phyloP scores from a whole-genome alignment of 2,888 invertebrate species.

The Machimus atricapillus region DNA sequence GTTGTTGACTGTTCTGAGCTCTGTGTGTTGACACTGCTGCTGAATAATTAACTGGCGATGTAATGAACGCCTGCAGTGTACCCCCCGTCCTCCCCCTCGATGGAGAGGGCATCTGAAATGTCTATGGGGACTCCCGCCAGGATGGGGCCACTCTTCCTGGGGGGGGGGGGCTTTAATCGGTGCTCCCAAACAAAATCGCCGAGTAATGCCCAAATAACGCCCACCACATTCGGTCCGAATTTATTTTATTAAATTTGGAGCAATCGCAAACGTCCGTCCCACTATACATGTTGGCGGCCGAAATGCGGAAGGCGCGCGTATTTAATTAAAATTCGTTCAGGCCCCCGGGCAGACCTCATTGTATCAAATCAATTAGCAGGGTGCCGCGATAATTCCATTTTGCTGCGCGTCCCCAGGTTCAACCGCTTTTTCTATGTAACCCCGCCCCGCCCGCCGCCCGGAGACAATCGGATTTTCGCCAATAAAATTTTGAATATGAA shows the following conservation, averaged over 20 bases:
- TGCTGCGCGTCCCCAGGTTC: neutral
- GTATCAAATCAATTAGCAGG: neutral
- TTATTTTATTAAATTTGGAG: neutral
- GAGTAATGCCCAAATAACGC: neutral
- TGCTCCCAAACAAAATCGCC: neutral
- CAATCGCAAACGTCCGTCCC: neutral
- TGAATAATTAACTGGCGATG: constrained; percentile 27
- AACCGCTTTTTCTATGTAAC: neutral
- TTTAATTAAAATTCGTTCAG: neutral
- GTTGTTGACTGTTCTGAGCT: neutral
- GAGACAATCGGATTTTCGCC: constrained; percentile 7
- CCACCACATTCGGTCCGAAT: neutral
- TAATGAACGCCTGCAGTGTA: neutral
- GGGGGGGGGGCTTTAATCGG: neutral
- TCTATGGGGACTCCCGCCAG: neutral
- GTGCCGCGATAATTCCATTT: neutral
- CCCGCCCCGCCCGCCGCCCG: neutral
- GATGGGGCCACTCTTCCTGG: neutral
- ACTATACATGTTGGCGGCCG: neutral
- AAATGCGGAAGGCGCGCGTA: neutral
- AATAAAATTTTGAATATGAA: constrained; percentile 20
- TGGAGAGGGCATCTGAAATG: neutral
- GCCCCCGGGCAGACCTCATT: neutral
- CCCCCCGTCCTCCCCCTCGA: neutral
- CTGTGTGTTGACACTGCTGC: neutral